Percentiles rank a stretch among this genome's conserved stretches.
Conservation (phyloP, 2,797 vertebrate genomes). For the Falco concolor region DNA sequence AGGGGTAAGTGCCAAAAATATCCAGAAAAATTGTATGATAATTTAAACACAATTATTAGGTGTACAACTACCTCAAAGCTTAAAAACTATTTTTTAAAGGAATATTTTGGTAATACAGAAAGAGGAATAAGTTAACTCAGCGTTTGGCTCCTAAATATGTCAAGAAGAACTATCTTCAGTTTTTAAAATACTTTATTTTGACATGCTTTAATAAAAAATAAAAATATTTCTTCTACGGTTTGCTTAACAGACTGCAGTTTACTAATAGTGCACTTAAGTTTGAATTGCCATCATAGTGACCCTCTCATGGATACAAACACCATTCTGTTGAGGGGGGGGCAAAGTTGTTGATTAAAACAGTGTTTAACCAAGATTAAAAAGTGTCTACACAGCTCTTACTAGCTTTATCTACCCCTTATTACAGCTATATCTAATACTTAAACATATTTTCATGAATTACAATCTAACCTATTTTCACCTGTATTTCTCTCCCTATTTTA, state of each 20-base stretch:
- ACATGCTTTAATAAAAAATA: neutral
- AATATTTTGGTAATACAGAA: neutral
- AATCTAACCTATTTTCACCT: neutral
- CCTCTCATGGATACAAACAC: neutral
- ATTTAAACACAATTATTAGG: neutral
- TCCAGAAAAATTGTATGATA: neutral
- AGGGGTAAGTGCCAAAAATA: neutral
- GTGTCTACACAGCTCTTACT: neutral
- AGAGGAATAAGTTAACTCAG: neutral
- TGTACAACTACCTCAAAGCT: neutral
- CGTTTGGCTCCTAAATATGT: neutral
- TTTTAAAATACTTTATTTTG: neutral
- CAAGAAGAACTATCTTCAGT: neutral
- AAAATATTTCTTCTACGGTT: neutral
- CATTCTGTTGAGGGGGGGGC: neutral
- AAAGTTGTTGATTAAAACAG: neutral
- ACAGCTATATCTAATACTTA: neutral
- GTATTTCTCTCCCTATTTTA: neutral
- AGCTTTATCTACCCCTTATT: neutral
- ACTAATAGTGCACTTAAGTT: accelerated
- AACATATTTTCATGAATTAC: neutral
- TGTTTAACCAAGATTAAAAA: neutral
- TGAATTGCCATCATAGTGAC: neutral
- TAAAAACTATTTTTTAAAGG: neutral
- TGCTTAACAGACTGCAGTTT: neutral